Base-by-base conservation (phyloP, 1,140 invertebrate genomes). In the Leptinotarsa lineolata region DNA sequence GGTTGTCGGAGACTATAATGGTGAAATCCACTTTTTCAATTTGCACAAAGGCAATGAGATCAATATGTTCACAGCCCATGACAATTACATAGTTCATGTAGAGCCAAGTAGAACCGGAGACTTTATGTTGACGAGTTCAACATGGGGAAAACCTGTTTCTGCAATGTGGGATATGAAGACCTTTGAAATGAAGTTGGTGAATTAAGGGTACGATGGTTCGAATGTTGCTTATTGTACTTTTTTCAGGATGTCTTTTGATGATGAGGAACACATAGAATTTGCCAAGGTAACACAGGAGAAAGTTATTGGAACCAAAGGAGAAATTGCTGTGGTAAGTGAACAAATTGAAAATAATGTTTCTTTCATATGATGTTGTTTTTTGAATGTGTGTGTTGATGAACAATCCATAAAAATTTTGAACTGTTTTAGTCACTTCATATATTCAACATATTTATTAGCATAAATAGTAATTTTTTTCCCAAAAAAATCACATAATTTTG, bases 211-310 rank as follows among this genome's bases (percentile, higher is more conserved):
- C 11, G 30, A 3, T 11, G 30, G 8, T 11, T 39, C 30, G 2
- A 39, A 39, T 39, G 8, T 39, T 39, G 11, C 8, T 39, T 8
- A 39, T 39, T 39, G 4, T 21, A 39, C 39, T 65, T 5, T 70
- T 84, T 83, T 76, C 60, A 86, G 90, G 75, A 88, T 91, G 76
- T 84, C 90, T 30, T 90, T 96, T 75, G 89, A 93, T 77, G 92
- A 94, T 61, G 96, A 97, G 76, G 92, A 94, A 77, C 93, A 96
- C 82, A 92, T 95, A 6, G 95, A 98, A 83, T 98, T 99, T 85
- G 94, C 94, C 79, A 97, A 98, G 85, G 83, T 92, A 63, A 86
- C 87, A 1, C 93, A 97, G 84, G 94, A 97, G 78, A 90, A 91
- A 81, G 91, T 97, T 72, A 91, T 98, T 75, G 93, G 92, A 73